Base-by-base conservation (phyloP, 2,113 vertebrate genomes). In the Cairina moschata region DNA sequence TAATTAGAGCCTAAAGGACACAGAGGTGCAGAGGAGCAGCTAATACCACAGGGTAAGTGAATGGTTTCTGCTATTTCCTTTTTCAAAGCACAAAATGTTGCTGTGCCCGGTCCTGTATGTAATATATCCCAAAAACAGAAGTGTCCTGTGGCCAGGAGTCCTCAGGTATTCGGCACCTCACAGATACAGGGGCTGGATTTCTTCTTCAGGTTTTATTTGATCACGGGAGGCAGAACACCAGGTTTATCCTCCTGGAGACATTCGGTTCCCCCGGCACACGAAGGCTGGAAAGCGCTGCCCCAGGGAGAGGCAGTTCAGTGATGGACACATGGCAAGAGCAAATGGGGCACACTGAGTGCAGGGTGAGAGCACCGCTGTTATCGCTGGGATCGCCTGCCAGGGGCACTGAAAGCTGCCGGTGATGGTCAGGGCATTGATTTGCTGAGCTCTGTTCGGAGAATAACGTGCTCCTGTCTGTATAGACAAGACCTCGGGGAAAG, bases 11-110 rank as follows among this genome's bases (percentile, higher is more conserved):
- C 96, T 42, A 95, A 97, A 94, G 87, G 95, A 79, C 83, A 74
- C 83, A 83, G 90, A 89, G 77, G 93, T 66, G 86, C 90, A 42
- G 94, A 96, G 83, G 96, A 95, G 48, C 95, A 95, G 90, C 90
- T 95, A 55, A 93, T 96, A 77, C 80, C 91, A 38, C 91, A 97
- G 83, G 93, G 94, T 95, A 73, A 96, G 94, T 92, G 77, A 42
- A 59, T 11, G 15, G 4, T 44, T 86, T 50, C 77, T 96, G 38
- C 38, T 66, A 0, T 84, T 94, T 58, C 29, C 21, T 82, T 40
- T 62, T 86, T 50, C 54, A 90, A 58, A 74, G 54, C 52, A 78
- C 48, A 50, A 54, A 81, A 9, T 12, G 1, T 46, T 67, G 38
- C 36, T 56, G 1, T 67, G 34, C 28, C 67, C 62, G 40, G 15